phyloP scores from a whole-genome alignment of 2,888 invertebrate species.

The Hydriomena furcata region DNA sequence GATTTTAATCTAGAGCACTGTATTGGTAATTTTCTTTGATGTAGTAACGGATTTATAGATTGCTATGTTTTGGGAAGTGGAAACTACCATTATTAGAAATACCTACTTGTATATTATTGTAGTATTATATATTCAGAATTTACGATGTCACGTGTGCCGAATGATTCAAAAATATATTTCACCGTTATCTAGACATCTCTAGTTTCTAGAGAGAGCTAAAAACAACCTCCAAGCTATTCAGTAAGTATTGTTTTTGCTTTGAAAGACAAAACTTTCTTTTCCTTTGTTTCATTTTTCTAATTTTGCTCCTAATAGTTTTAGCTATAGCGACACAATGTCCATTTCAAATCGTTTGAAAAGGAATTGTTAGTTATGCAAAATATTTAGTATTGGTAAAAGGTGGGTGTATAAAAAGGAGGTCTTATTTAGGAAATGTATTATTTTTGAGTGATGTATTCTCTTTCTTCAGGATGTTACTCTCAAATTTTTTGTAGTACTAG shows the following conservation, averaged over 20 bases:
- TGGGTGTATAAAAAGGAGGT: too few relatives aligned
- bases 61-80: too few relatives aligned
- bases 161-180: slow-evolving; percentile 3
- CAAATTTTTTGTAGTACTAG: too few relatives aligned
- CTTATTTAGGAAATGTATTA: too few relatives aligned
- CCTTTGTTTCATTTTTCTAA: slow-evolving; percentile 30
- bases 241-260: slow-evolving; percentile 39
- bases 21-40: too few relatives aligned
- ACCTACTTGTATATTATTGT: too few relatives aligned
- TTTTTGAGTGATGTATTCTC: too few relatives aligned
- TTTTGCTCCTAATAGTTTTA: slow-evolving; percentile 15
- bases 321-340: slow-evolving; percentile 12
- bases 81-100: too few relatives aligned
- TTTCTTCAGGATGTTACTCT: too few relatives aligned
- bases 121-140: too few relatives aligned
- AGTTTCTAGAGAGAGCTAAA: slow-evolving; percentile 6
- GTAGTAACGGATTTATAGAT: too few relatives aligned
- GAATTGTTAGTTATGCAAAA: slow-evolving; percentile 36
- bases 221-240: slow-evolving; percentile 12
- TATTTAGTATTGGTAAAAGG: not conserved
- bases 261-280: slow-evolving; percentile 50
- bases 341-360: slow-evolving; percentile 19
- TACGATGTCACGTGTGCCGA: not conserved
- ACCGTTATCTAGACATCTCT: slow-evolving; percentile 9
- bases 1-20: too few relatives aligned